A percentile compares a stretch with the other conserved stretches of the same genome.
These are phyloP conservation scores for Tipula helvola DNA, from an alignment of 2,888 invertebrate species.

Conservation along the genomic window DNA sequence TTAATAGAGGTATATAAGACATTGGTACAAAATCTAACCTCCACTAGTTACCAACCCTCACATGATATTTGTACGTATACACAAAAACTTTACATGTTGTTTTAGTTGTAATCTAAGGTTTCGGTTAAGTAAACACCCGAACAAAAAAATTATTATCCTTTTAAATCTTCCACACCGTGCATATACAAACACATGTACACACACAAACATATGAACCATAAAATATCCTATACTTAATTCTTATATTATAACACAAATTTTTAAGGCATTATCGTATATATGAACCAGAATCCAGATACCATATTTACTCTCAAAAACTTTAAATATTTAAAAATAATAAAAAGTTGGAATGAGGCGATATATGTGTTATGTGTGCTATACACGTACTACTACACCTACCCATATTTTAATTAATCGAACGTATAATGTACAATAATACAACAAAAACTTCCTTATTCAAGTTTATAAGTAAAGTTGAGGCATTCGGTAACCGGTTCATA, in stretches of 20 bases:
- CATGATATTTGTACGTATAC: neutral
- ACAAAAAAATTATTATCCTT: neutral
- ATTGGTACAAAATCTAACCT: neutral
- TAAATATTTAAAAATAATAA: neutral
- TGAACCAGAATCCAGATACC: neutral
- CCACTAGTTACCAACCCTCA: neutral
- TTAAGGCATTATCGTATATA: neutral
- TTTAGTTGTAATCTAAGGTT: neutral
- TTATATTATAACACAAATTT: neutral
- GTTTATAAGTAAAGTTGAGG: too few relatives aligned
- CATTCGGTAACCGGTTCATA: too few relatives aligned
- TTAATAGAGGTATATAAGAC: neutral
- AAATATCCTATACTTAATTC: neutral
- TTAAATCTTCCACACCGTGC: neutral
- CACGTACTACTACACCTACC: neutral
- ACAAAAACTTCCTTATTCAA: too few relatives aligned
- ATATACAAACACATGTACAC: neutral
- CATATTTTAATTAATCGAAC: too few relatives aligned
- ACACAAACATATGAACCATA: neutral
- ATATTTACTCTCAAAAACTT: neutral
- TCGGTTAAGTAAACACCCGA: neutral
- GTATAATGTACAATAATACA: too few relatives aligned
- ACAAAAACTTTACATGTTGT: neutral
- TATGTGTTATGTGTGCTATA: neutral
- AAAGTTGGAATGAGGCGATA: neutral